A percentile compares a stretch with the other conserved stretches of the same genome.
Evolutionary conservation across 2,888 invertebrate genomes (phyloP).

Genomic region (Cistogaster globosa): DNA sequence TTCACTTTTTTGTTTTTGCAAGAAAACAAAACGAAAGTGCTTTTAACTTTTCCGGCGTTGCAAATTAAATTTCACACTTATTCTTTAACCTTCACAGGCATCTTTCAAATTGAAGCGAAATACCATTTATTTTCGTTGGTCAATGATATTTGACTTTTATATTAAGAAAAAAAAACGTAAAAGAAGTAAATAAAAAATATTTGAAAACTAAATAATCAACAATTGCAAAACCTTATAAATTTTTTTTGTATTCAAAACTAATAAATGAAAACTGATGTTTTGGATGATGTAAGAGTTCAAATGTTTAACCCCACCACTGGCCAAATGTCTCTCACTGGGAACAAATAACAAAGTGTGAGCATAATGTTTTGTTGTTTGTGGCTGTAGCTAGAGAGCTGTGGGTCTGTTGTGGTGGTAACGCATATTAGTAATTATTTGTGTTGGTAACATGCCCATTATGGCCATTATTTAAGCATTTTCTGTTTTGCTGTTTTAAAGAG

Average conservation of each 20-base stretch:
- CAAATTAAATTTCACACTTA: constrained; percentile 61
- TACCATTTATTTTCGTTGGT: constrained; percentile 36
- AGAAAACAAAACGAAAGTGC: background rate
- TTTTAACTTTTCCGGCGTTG: constrained; percentile 39
- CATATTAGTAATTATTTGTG: constrained; percentile 68
- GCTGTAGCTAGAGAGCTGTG: background rate
- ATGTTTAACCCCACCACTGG: constrained; percentile 65
- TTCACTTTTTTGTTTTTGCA: constrained; percentile 22
- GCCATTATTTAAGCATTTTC: constrained; percentile 34
- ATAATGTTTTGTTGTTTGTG: background rate
- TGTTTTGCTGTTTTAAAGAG: constrained; percentile 8
- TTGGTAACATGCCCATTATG: constrained; percentile 65
- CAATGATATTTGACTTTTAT: constrained; percentile 51
- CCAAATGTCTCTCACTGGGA: constrained; percentile 42
- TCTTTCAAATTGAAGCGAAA: constrained; percentile 38
- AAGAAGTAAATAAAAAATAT: background rate
- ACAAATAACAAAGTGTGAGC: constrained; percentile 7
- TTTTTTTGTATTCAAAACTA: background rate
- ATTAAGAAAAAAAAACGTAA: constrained; percentile 7
- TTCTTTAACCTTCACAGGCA: constrained; percentile 42
- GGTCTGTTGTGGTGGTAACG: constrained; percentile 50
- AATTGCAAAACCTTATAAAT: constrained; percentile 46
- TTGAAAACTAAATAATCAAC: constrained; percentile 7
- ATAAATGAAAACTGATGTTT: constrained; percentile 34
- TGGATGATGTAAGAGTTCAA: constrained; percentile 68